Percentiles rank a stretch among this genome's conserved stretches.
Evolutionary conservation across 2,797 vertebrate species (phyloP).

Genomic region (Harpagifer antarcticus): DNA sequence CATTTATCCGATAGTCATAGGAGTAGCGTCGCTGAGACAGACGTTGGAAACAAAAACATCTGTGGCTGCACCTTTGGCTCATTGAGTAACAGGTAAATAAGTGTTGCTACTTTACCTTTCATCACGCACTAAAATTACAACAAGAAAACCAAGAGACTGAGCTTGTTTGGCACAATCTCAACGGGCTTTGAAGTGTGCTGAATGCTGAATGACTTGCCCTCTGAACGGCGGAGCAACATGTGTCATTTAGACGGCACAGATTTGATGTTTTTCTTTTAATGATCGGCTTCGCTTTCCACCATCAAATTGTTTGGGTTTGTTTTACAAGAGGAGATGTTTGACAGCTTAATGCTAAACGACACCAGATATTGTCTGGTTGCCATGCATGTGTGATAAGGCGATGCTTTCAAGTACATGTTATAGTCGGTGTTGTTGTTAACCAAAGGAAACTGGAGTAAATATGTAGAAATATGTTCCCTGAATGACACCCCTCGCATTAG

Average conservation of each 20-base stretch:
- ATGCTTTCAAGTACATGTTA: background rate
- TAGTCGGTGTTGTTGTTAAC: background rate
- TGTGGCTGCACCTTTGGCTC: constrained; percentile 66
- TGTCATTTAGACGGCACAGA: constrained; percentile 60
- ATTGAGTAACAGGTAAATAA: constrained; percentile 81
- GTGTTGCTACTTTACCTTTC: constrained; percentile 82
- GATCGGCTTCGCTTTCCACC: constrained; percentile 50
- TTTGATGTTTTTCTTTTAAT: constrained; percentile 50
- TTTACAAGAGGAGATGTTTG: constrained; percentile 40
- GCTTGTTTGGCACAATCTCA: constrained; percentile 77
- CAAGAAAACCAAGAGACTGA: constrained; percentile 76
- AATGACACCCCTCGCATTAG: background rate
- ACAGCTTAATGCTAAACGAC: constrained; percentile 36
- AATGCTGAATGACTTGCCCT: constrained; percentile 80
- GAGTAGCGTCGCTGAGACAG: constrained; percentile 63
- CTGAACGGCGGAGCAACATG: constrained; percentile 76
- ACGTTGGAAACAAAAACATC: constrained; percentile 74
- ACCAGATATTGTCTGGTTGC: constrained; percentile 7
- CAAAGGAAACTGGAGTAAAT: background rate
- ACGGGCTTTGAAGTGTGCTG: constrained; percentile 80
- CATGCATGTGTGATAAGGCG: background rate
- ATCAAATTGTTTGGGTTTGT: constrained; percentile 55
- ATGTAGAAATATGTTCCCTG: background rate
- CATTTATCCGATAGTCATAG: constrained; percentile 45
- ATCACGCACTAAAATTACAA: constrained; percentile 84